Base-by-base conservation (phyloP, 2,113 vertebrate genomes). In the Miniopterus natalensis region DNA sequence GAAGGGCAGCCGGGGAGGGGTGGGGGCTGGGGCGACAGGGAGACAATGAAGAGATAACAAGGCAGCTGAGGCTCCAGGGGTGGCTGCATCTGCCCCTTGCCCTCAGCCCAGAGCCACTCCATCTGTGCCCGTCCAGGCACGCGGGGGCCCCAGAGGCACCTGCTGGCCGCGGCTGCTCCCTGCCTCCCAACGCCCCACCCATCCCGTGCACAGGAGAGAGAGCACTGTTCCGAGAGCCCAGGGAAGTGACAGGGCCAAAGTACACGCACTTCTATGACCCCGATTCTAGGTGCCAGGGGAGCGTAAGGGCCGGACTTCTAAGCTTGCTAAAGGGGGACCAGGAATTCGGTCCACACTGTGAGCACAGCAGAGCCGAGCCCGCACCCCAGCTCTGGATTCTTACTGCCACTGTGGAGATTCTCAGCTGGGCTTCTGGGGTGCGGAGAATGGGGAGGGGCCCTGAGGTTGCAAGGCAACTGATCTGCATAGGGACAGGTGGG, bases 61-160 rank as follows among this genome's bases (percentile, higher is more conserved):
- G 84, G 90, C 97, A 98, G 97, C 98, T 97, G 98, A 98, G 94
- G 92, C 91, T 14, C 27, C 1, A 47, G 61, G 95, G 91, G 94
- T 78, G 92, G 94, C 59, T 51, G 89, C 57, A 94, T 95, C 96
- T 97, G 97, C 96, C 96, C 97, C 97, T 71, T 92, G 95, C 90
- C 97, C 97, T 95, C 96, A 86, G 94, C 88, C 95, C 84, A 93
- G 97, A 94, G 96, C 90, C 89, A 45, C 97, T 92, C 98, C 98
- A 98, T 98, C 98, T 98, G 98, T 98, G 96, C 96, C 88, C 36
- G 0, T 14, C 92, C 88, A 6, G 17, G 77, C 94, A 49, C 6
- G 13, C 27, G 0, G 79, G 68, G 40, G 36, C 55, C 90, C 61
- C 1, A 1, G 1, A 17, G 93, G 79, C 89, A 75, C 92, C 94